These are phyloP conservation scores for Vicugna pacos DNA, from an alignment of 2,113 vertebrate species.

Conservation along the genomic window DNA sequence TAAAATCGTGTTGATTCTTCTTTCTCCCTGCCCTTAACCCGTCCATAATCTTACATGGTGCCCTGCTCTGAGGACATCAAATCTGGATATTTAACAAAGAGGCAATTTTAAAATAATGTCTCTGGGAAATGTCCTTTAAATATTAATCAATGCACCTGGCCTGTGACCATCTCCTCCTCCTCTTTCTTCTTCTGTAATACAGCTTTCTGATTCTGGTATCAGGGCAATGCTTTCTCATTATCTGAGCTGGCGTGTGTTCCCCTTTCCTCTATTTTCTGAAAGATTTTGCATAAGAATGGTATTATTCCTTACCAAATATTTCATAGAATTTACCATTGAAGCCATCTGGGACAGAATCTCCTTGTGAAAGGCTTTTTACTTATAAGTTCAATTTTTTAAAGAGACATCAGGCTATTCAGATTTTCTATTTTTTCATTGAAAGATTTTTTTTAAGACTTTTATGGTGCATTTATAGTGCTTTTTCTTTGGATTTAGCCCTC, in stretches of 20 bases:
- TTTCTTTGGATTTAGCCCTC: neutral
- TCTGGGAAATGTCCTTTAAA: neutral
- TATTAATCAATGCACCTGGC: neutral
- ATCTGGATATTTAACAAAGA: neutral
- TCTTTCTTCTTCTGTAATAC: neutral
- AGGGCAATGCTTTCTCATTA: neutral
- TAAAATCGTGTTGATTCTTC: neutral
- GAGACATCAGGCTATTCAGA: neutral
- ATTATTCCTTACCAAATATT: neutral
- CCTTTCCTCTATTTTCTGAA: neutral
- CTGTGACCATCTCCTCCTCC: neutral
- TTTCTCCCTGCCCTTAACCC: neutral
- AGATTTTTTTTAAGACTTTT: neutral
- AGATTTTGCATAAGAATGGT: neutral
- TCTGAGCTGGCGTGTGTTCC: neutral
- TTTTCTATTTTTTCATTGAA: neutral
- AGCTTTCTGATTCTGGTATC: neutral
- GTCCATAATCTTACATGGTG: neutral
- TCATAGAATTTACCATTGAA: neutral
- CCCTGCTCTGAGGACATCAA: neutral
- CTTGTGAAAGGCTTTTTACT: neutral
- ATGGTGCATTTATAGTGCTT: neutral
- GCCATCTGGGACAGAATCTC: neutral
- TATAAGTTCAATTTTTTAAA: conserved; percentile 17
- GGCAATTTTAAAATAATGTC: neutral